Evolutionary conservation across 2,888 invertebrate species (phyloP).

Genomic region (Spodoptera littoralis): DNA sequence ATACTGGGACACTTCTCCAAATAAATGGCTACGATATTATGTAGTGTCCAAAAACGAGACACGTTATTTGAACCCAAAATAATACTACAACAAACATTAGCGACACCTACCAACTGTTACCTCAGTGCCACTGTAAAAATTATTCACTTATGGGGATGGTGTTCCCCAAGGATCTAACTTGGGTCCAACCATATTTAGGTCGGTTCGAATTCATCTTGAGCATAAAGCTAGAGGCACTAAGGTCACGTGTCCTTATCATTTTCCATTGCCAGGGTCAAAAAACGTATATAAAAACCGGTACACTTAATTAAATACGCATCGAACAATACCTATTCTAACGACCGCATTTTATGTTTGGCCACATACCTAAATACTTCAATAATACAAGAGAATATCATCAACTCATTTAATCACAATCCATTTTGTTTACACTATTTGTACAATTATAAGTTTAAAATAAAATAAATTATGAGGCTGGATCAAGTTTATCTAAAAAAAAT

Average conservation of each 20-base stretch:
- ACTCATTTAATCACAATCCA: constrained; percentile 66
- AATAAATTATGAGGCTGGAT: constrained; percentile 53
- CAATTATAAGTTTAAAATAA: constrained; percentile 52
- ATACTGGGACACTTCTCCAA: too few species aligned
- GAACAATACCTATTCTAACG: not conserved
- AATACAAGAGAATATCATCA: constrained; percentile 30
- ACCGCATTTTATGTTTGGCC: not conserved
- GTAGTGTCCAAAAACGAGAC: too few species aligned
- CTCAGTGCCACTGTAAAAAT: not conserved
- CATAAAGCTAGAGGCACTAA: too few species aligned
- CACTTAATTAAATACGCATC: not conserved
- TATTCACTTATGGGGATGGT: not conserved
- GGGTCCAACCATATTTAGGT: constrained; percentile 3
- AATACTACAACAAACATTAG: too few species aligned
- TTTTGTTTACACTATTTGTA: constrained; percentile 57
- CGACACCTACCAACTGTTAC: not conserved
- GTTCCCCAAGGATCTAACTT: constrained; percentile 15
- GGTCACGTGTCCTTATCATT: too few species aligned
- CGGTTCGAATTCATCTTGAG: too few species aligned
- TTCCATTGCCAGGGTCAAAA: not conserved
- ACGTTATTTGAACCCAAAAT: too few species aligned
- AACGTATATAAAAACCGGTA: not conserved
- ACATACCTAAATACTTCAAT: not conserved
- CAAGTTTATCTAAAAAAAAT: constrained; percentile 35
- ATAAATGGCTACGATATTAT: too few species aligned